These are phyloP conservation scores for Clavelina lepadiformis DNA, from an alignment of 23 tunicate genomes.

Conservation along the genomic window DNA sequence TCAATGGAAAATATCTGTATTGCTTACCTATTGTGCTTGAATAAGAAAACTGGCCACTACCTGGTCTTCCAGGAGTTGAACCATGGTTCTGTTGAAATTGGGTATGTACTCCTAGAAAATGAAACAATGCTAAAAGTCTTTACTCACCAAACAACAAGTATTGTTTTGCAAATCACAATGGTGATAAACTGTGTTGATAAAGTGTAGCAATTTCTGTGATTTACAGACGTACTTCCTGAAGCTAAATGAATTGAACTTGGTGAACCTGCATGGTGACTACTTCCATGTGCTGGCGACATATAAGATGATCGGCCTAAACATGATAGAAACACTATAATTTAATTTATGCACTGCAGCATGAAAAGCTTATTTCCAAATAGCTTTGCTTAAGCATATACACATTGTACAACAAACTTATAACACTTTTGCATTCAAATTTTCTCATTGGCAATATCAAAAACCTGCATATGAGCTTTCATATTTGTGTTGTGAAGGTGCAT, in stretches of 20 bases:
- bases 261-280: constrained; percentile 9
- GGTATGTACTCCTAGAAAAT: constrained; percentile 1
- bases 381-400: no score
- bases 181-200: no score
- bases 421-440: no score
- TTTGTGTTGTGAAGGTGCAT: constrained; percentile 20
- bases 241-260: no score
- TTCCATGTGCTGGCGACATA: constrained; percentile 14
- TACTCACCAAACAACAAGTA: no score
- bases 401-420: no score
- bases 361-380: no score
- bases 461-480: constrained; percentile 22
- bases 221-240: no score
- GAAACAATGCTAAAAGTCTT: neutral
- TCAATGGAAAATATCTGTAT: neutral
- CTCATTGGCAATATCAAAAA: neutral
- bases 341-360: no score
- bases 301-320: constrained; percentile 4
- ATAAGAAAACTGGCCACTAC: neutral
- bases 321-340: neutral
- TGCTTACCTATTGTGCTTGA: neutral
- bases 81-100: neutral
- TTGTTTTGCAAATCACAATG: no score
- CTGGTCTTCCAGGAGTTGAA: constrained; percentile 4
- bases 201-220: no score